Conservation (phyloP, 2,888 invertebrate species). For the Leptopilina syphax region DNA sequence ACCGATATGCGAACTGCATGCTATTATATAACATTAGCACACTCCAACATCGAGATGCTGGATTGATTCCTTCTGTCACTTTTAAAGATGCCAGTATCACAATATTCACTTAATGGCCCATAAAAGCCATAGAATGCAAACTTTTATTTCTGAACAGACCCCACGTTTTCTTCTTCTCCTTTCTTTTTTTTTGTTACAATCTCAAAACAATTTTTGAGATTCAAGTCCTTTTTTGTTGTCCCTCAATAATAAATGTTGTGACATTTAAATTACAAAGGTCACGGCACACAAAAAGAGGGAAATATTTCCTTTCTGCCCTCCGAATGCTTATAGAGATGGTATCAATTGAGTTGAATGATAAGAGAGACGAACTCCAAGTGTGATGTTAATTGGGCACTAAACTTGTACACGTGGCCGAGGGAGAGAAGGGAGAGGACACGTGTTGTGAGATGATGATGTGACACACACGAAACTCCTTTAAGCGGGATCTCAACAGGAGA, state of each 20-base stretch:
- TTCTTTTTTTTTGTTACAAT: too few species aligned
- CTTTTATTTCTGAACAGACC: not conserved
- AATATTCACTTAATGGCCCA: conserved; percentile 37
- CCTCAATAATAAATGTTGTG: too few species aligned
- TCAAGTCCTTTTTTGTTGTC: too few species aligned
- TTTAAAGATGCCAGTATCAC: conserved; percentile 61
- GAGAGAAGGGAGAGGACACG: conserved; percentile 2
- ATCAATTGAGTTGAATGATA: not conserved
- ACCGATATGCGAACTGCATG: conserved; percentile 89
- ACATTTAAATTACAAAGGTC: not conserved
- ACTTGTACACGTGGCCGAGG: conserved; percentile 24
- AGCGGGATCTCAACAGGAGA: not conserved
- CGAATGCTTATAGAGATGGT: not conserved
- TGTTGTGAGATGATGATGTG: not conserved
- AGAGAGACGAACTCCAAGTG: not conserved
- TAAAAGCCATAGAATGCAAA: conserved; percentile 14
- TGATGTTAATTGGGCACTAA: not conserved
- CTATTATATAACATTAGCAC: conserved; percentile 78
- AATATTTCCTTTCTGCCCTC: not conserved
- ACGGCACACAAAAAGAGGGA: not conserved
- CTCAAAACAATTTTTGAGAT: too few species aligned
- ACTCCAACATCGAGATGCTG: conserved; percentile 75
- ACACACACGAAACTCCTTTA: not conserved
- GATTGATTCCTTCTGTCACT: conserved; percentile 64
- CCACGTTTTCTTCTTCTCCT: not conserved